These are phyloP conservation scores for Pterobdella sp. DNA, from an alignment of 2,888 invertebrate genomes.

Conservation along the genomic window DNA sequence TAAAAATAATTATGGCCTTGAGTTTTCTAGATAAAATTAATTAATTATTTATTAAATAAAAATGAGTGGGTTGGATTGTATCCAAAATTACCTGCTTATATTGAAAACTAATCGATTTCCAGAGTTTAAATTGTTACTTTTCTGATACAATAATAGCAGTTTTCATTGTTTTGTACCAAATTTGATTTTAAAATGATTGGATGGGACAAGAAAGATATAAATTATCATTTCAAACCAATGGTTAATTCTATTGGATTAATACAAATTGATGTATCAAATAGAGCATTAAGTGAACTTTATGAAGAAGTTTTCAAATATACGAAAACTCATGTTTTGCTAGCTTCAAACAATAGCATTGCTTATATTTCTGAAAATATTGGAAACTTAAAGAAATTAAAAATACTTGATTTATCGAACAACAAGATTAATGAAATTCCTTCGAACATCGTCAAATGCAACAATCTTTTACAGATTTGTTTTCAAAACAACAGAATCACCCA, in stretches of 20 bases:
- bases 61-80: no score
- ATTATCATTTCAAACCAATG: background rate
- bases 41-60: no score
- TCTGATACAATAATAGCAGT: no score
- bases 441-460: slow-evolving; percentile 45
- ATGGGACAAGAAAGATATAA: background rate
- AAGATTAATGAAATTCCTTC: slow-evolving; percentile 43
- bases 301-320: slow-evolving; percentile 9
- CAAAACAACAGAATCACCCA: slow-evolving; percentile 44
- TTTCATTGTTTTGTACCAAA: no score
- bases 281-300: background rate
- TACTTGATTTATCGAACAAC: slow-evolving; percentile 43
- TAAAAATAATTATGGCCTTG: no score
- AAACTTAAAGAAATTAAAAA: slow-evolving; percentile 41
- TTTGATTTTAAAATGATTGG: background rate
- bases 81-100: no score
- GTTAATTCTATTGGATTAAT: slow-evolving; percentile 17
- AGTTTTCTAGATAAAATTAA: no score
- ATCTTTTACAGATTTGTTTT: slow-evolving; percentile 44
- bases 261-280: slow-evolving; percentile 10
- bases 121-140: no score
- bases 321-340: slow-evolving; percentile 18
- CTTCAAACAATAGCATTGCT: slow-evolving; percentile 41
- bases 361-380: slow-evolving; percentile 43
- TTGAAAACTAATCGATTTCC: no score